Percentiles rank a stretch among this genome's conserved stretches.
phyloP scores from a whole-genome alignment of 2,888 invertebrate genomes.

The Idaea aversata region DNA sequence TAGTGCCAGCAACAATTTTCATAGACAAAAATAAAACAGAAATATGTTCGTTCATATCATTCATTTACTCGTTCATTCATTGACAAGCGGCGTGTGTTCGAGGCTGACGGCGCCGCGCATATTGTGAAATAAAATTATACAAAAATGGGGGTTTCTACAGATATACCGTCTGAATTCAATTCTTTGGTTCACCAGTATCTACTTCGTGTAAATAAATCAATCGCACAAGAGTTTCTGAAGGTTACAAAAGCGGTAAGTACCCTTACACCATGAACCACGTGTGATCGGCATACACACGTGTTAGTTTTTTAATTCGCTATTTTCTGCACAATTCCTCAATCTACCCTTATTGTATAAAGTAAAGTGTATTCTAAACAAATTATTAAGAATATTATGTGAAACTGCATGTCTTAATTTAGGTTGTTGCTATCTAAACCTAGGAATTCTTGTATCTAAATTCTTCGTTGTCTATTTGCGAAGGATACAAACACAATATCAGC shows the following conservation, averaged over 20 bases:
- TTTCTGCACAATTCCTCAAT: background rate
- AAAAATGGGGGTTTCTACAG: constrained; percentile 57
- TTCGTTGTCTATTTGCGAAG: too few relatives aligned
- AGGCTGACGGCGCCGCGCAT: constrained; percentile 10
- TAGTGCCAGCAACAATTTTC: background rate
- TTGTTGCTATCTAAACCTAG: background rate
- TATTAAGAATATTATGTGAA: background rate
- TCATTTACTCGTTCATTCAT: constrained; percentile 9
- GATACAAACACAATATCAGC: too few relatives aligned
- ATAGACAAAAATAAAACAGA: background rate
- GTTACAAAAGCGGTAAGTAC: constrained; percentile 88
- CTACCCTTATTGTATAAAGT: background rate
- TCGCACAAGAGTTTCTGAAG: constrained; percentile 85
- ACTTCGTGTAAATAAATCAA: constrained; percentile 80
- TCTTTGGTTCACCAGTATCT: constrained; percentile 85
- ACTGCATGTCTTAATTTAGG: background rate
- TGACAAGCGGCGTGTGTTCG: constrained; percentile 17
- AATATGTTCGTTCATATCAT: constrained; percentile 1
- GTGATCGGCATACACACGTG: constrained; percentile 57
- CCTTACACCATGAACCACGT: constrained; percentile 54
- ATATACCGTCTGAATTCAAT: constrained; percentile 56
- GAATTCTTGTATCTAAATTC: background rate
- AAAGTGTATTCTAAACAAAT: background rate
- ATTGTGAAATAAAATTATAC: constrained; percentile 9
- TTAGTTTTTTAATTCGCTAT: constrained; percentile 21